These are phyloP conservation scores for Drosophila trapezifrons DNA, from an alignment of 1,140 invertebrate genomes.

Conservation along the genomic window DNA sequence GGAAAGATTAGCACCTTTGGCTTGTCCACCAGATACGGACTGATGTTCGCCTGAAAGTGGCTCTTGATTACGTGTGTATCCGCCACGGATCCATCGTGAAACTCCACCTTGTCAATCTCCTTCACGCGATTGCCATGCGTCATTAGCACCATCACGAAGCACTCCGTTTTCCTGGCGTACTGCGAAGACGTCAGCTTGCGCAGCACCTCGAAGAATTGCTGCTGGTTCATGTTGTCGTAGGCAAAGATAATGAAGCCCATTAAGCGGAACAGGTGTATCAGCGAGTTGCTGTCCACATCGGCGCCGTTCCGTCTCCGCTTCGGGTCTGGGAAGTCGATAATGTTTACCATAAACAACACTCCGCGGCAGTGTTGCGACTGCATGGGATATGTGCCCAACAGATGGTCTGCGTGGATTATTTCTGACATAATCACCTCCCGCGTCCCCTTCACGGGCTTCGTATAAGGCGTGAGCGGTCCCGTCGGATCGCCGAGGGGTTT, in stretches of 20 bases:
- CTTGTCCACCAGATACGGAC: conserved; percentile 86
- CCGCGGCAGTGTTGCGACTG: conserved; percentile 84
- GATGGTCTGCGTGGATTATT: conserved; percentile 32
- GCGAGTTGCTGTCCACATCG: conserved; percentile 85
- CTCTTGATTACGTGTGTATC: conserved; percentile 85
- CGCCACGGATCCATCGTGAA: conserved; percentile 84
- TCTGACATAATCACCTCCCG: conserved; percentile 37
- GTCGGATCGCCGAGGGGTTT: not conserved
- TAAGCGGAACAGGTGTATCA: conserved; percentile 85
- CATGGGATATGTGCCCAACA: conserved; percentile 53
- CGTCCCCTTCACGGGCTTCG: not conserved
- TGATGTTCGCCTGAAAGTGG: conserved; percentile 87
- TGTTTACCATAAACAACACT: conserved; percentile 86
- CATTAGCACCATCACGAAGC: conserved; percentile 86
- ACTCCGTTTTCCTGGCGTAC: conserved; percentile 84
- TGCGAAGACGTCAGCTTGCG: conserved; percentile 75
- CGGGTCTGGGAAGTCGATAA: conserved; percentile 84
- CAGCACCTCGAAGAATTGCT: conserved; percentile 81
- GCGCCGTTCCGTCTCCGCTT: conserved; percentile 84
- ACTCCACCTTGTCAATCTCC: conserved; percentile 77
- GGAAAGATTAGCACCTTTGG: conserved; percentile 93
- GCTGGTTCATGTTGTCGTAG: conserved; percentile 83
- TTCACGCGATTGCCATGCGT: conserved; percentile 85
- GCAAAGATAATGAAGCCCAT: conserved; percentile 86
- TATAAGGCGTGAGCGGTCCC: conserved; percentile 31